These are phyloP conservation scores for Nasonia giraulti DNA, from an alignment of 1,140 invertebrate genomes.

Conservation along the genomic window DNA sequence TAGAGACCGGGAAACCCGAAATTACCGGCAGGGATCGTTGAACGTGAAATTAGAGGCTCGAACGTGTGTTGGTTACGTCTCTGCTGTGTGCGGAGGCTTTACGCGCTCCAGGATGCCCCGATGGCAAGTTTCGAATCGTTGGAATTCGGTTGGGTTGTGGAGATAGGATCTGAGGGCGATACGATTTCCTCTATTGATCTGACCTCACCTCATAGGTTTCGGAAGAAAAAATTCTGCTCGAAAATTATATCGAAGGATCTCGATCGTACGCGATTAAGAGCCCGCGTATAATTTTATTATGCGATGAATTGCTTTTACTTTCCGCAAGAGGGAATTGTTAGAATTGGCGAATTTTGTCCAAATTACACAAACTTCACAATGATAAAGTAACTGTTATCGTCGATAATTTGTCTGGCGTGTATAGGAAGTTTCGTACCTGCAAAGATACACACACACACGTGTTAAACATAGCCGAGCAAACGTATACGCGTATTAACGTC, in stretches of 20 bases:
- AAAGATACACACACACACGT: background rate
- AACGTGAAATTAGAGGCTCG: constrained; percentile 39
- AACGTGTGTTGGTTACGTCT: constrained; percentile 12
- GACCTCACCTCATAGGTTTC: too few species aligned
- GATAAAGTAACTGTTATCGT: background rate
- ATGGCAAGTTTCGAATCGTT: background rate
- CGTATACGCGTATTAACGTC: background rate
- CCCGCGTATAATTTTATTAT: background rate
- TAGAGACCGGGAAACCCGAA: constrained; percentile 35
- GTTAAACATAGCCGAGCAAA: background rate
- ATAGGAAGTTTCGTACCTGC: background rate
- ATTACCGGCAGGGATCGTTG: constrained; percentile 42
- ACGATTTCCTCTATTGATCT: background rate
- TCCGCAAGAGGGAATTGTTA: background rate
- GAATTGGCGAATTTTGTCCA: background rate
- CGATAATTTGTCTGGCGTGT: background rate
- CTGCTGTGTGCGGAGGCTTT: background rate
- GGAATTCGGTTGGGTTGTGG: background rate
- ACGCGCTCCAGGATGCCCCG: background rate
- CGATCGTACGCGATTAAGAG: background rate
- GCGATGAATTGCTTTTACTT: background rate
- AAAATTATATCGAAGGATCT: background rate
- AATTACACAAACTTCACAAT: background rate
- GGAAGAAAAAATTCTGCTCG: background rate
- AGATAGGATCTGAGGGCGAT: too few species aligned